Evolutionary conservation across 2,113 vertebrate species (phyloP), one percentile per base, ranked within the genome.

Genomic region (Uria aalge): DNA sequence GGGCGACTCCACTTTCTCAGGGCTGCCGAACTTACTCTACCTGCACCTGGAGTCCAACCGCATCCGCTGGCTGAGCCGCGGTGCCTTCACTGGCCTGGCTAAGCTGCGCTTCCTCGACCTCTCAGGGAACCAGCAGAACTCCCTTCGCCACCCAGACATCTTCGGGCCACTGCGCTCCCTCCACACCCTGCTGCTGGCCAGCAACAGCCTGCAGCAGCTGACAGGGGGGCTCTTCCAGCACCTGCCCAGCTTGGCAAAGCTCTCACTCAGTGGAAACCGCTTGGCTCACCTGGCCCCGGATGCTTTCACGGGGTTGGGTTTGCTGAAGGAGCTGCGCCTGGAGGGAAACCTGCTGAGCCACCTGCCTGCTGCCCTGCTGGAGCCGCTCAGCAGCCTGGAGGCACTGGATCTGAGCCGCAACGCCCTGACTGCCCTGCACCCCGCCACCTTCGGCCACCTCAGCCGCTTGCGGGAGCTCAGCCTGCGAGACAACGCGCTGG

Each of bases 11-110:
- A 98, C 98, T 85, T 99, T 99, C 91, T 98, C 98, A 47, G 98
- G 98, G 62, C 83, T 99, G 94, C 93, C 98, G 4, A 99, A 98
- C 92, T 93, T 99, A 55, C 98, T 99, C 40, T 99, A 99, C 88
- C 98, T 99, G 48, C 99, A 99, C 36, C 96, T 99, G 89, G 99
- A 99, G 81, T 98, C 98, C 56, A 99, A 99, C 95, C 98, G 98
- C 83, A 98, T 99, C 89, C 98, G 97, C 69, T 98, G 99, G 93
- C 98, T 99, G 78, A 99, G 99, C 96, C 98, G 98, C 18, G 98
- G 98, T 8, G 98, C 99, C 9, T 99, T 99, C 79, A 96, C 97
- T 0, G 98, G 98, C 57, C 97, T 99, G 84, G 96, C 97, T 56
- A 99, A 98, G 92, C 97, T 99, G 71, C 99, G 99, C 90, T 99